Base-by-base conservation (phyloP, 2,797 vertebrate genomes). In the Perodicticus potto region DNA sequence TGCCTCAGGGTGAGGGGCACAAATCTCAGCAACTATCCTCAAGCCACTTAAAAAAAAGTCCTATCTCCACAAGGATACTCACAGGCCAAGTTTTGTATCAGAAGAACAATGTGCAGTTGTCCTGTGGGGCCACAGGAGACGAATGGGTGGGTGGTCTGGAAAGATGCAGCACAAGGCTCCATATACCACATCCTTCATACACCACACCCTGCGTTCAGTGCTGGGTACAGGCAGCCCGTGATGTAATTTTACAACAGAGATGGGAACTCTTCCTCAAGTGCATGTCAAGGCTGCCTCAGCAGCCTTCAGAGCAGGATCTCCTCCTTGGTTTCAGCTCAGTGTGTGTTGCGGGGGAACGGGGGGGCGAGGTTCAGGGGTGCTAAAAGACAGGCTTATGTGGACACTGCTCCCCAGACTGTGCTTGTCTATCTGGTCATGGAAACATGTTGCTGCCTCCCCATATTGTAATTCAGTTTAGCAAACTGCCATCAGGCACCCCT, bases 81-180 rank as follows among this genome's bases (percentile, higher is more conserved):
- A 9, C 32, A 40, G 40, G 32, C 89, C 45, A 86, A 49, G 83
- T 91, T 96, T 73, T 29, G 3, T 84, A 61, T 96, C 59, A 45
- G 43, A 84, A 78, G 22, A 80, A 53, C 23, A 69, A 25, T 29
- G 74, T 76, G 1, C 29, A 53, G 0, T 61, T 83, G 59, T 70
- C 45, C 43, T 69, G 77, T 65, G 43, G 14, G 32, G 23, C 55
- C 43, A 10, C 74, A 69, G 61, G 81, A 81, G 59, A 53, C 70
- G 55, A 83, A 8, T 19, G 29, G 23, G 9, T 29, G 20, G 13
- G 32, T 53, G 29, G n/a, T 49, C 72, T 74, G 34, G 6, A 63
- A 53, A 49, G 76, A 82, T 80, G 37, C 32, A 89, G 63, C 10
- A 63, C 43, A 34, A 59, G 3, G 40, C 70, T 37, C 86, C 29